These are phyloP conservation scores for Sciaenops ocellatus DNA, from an alignment of 2,797 vertebrate species.

Conservation along the genomic window DNA sequence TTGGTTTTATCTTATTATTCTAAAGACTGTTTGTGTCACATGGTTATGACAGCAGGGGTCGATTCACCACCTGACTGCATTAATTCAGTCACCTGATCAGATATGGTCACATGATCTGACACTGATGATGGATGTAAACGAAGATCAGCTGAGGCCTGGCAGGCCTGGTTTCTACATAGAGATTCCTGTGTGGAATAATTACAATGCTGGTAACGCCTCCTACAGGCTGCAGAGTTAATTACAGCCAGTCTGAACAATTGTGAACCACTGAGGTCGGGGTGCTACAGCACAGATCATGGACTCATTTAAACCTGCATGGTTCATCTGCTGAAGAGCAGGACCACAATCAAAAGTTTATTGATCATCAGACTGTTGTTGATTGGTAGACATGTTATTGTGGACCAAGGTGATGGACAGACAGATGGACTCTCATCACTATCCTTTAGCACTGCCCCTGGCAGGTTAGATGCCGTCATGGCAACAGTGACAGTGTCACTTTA, in stretches of 20 bases:
- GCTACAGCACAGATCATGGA: not conserved
- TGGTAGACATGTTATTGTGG: not conserved
- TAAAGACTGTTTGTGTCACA: constrained; percentile 24
- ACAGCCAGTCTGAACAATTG: not conserved
- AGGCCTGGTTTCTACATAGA: not conserved
- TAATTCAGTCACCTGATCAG: constrained; percentile 22
- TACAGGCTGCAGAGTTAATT: constrained; percentile 9
- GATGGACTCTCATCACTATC: not conserved
- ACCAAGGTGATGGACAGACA: not conserved
- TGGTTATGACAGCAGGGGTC: constrained; percentile 4
- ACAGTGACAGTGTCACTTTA: constrained; percentile 5
- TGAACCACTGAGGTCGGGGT: not conserved
- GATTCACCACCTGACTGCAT: constrained; percentile 4
- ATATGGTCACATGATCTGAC: constrained; percentile 20
- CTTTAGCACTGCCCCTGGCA: not conserved
- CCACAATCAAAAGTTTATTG: not conserved
- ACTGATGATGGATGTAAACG: not conserved
- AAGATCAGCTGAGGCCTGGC: constrained; percentile 13
- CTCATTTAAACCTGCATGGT: not conserved
- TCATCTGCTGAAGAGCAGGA: not conserved
- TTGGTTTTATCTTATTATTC: constrained; percentile 57
- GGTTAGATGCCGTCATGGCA: not conserved
- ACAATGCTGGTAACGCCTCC: not conserved
- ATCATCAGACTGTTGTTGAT: not conserved
- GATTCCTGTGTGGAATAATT: not conserved